Evolutionary conservation across 1,140 invertebrate species (phyloP).

Genomic region (Pseudobourletiella spinata): DNA sequence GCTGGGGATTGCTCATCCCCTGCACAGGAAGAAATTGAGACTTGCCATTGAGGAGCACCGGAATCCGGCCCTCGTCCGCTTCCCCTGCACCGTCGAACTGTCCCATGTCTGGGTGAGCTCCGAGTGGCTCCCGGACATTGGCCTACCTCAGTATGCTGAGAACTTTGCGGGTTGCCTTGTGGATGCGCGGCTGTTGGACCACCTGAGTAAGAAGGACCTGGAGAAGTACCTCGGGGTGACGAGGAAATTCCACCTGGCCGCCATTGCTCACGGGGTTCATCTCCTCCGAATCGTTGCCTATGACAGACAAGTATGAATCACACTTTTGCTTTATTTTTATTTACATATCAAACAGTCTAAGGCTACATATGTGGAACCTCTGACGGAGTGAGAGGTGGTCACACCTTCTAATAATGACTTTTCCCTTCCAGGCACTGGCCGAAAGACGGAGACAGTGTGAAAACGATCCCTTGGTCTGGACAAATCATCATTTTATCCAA

Average conservation of each 20-base stretch:
- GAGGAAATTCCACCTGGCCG: conserved; percentile 85
- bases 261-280: conserved; percentile 85
- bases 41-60: conserved; percentile 86
- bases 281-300: conserved; percentile 83
- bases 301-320: conserved; percentile 63
- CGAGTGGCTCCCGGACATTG: conserved; percentile 83
- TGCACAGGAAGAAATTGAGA: conserved; percentile 86
- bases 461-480: conserved; percentile 86
- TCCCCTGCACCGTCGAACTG: conserved; percentile 73
- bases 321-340: neutral
- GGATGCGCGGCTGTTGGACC: conserved; percentile 83
- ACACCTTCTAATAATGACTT: neutral
- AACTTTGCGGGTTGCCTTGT: conserved; percentile 81
- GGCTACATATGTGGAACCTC: no score
- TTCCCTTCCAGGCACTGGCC: conserved; percentile 58
- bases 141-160: conserved; percentile 75
- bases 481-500: conserved; percentile 81
- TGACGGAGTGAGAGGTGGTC: no score
- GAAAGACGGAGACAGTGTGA: conserved; percentile 79
- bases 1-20: conserved; percentile 74
- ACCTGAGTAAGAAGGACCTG: conserved; percentile 83
- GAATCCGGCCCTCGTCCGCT: conserved; percentile 70
- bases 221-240: conserved; percentile 85
- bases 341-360: neutral
- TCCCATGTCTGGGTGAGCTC: conserved; percentile 85